Percentiles rank a stretch among this genome's conserved stretches.
phyloP scores from a whole-genome alignment of 92 coral and sea anemone species.

The Bergia sp. region DNA sequence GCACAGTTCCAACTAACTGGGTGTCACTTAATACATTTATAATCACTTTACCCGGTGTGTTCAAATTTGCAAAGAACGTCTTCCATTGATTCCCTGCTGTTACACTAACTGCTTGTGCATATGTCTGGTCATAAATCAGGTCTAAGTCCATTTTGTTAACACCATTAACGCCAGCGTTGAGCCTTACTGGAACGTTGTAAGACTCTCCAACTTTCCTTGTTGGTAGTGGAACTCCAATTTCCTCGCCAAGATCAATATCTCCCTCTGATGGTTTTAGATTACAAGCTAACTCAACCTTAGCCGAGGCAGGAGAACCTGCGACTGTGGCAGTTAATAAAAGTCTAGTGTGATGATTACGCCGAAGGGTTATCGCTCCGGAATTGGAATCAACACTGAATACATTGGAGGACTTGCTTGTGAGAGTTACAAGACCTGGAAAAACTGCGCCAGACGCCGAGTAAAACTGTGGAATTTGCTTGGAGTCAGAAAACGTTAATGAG shows the following conservation, averaged over 20 bases:
- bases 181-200: slow-evolving; percentile 39
- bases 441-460: slow-evolving; percentile 39
- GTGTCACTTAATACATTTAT: slow-evolving; percentile 44
- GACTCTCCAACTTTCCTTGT: slow-evolving; percentile 39
- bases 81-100: slow-evolving; percentile 42
- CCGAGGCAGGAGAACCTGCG: slow-evolving; percentile 47
- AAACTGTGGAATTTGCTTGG: slow-evolving; percentile 46
- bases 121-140: slow-evolving; percentile 40
- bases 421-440: slow-evolving; percentile 56
- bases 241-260: slow-evolving; percentile 58
- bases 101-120: slow-evolving; percentile 33
- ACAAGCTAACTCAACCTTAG: slow-evolving; percentile 38
- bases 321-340: slow-evolving; percentile 53
- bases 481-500: slow-evolving; percentile 49
- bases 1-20: slow-evolving; percentile 38
- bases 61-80: slow-evolving; percentile 30
- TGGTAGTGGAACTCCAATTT: slow-evolving; percentile 46
- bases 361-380: slow-evolving; percentile 57
- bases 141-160: slow-evolving; percentile 43
- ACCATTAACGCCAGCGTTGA: slow-evolving; percentile 50
- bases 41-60: slow-evolving; percentile 48
- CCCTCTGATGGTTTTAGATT: slow-evolving; percentile 55
- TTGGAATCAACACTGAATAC: slow-evolving; percentile 54
- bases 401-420: slow-evolving; percentile 45
- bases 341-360: slow-evolving; percentile 46